Percentiles rank a stretch among this genome's conserved stretches.
Evolutionary conservation across 37 sponge, comb jelly and placozoan genomes (phyloP).

Genomic region (Geodia barretti): DNA sequence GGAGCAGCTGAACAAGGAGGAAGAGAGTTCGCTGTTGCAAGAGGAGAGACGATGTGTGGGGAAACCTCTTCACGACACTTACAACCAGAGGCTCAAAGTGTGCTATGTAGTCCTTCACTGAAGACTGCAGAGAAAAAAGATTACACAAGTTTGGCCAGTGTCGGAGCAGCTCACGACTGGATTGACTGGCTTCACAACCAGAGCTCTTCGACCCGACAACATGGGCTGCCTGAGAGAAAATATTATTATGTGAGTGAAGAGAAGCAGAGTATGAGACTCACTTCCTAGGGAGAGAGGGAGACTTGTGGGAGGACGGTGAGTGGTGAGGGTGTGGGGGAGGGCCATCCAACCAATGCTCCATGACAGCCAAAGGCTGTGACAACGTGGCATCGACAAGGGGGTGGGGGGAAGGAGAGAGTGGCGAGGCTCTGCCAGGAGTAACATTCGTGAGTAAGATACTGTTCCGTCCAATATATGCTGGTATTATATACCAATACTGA

Average conservation of each 20-base stretch:
- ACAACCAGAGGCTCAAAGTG: constrained; percentile 86
- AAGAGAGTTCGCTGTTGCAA: constrained; percentile 77
- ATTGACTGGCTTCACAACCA: constrained; percentile 49
- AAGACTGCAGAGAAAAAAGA: constrained; percentile 31
- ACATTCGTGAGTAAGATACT: too few species aligned
- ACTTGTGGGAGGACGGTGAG: neutral
- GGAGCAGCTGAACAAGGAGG: constrained; percentile 78
- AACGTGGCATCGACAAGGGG: neutral
- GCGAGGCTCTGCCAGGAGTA: neutral
- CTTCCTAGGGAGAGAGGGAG: neutral
- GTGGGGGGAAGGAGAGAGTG: neutral
- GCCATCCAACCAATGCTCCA: neutral
- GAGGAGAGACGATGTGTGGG: constrained; percentile 49
- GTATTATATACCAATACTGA: too few species aligned
- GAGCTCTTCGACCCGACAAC: constrained; percentile 1
- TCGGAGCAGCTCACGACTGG: constrained; percentile 32
- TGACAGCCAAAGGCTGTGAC: neutral
- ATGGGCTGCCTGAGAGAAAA: constrained; percentile 6
- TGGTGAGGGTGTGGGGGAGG: neutral
- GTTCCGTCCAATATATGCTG: too few species aligned
- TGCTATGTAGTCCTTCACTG: constrained; percentile 71
- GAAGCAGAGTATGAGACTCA: too few species aligned
- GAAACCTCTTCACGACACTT: constrained; percentile 51
- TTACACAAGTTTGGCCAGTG: neutral
- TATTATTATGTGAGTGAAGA: neutral